phyloP scores from a whole-genome alignment of 2,888 invertebrate species.

The Coleophora deauratella region DNA sequence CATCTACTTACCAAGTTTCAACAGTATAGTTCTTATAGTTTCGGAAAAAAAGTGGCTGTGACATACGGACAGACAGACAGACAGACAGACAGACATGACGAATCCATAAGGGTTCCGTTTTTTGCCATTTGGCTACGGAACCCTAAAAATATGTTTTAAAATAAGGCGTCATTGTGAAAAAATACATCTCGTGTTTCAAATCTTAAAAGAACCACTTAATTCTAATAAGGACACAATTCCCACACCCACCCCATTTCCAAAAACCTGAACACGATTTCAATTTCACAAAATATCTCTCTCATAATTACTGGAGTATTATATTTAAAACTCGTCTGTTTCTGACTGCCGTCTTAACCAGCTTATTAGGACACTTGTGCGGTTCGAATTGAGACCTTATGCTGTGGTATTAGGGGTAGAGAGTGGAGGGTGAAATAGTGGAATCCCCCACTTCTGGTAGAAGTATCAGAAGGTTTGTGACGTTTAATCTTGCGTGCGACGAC shows the following conservation, averaged over 20 bases:
- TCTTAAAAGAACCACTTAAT: too few species aligned
- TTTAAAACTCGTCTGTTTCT: slow-evolving; percentile 38
- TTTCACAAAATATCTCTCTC: not conserved
- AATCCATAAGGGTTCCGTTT: too few species aligned
- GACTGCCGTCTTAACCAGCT: slow-evolving; percentile 33
- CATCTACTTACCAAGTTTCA: too few species aligned
- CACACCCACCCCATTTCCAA: not conserved
- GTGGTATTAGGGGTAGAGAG: slow-evolving; percentile 19
- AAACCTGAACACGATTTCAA: slow-evolving; percentile 1
- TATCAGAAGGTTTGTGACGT: slow-evolving; percentile 67
- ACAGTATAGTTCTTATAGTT: too few species aligned
- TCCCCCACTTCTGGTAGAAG: slow-evolving; percentile 17
- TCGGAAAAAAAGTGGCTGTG: too few species aligned
- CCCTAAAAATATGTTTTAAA: too few species aligned
- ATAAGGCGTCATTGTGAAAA: too few species aligned
- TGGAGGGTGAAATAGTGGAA: slow-evolving; percentile 21
- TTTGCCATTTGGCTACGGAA: too few species aligned
- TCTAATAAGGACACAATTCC: too few species aligned
- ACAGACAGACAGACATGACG: too few species aligned
- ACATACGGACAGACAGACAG: too few species aligned
- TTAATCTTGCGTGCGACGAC: slow-evolving; percentile 71
- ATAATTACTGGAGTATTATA: slow-evolving; percentile 4
- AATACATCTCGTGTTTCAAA: too few species aligned
- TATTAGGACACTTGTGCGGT: slow-evolving; percentile 4
- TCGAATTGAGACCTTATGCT: slow-evolving; percentile 23